phyloP scores from a whole-genome alignment of 2,888 invertebrate genomes.

The Linyphia triangularis region DNA sequence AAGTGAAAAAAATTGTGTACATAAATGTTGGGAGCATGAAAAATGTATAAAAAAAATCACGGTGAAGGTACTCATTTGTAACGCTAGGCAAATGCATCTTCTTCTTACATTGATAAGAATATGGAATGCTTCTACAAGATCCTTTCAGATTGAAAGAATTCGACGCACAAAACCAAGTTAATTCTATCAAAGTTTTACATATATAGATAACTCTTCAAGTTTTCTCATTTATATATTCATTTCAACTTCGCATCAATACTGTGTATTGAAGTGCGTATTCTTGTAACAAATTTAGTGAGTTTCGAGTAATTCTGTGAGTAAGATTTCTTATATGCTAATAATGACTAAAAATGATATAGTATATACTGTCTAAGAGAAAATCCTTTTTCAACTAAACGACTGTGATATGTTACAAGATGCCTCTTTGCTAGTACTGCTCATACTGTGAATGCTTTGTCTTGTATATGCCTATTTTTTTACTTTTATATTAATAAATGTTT shows the following conservation, averaged over 20 bases:
- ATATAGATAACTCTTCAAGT: not conserved
- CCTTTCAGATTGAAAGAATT: no score
- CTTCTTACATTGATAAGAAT: slow-evolving; percentile 11
- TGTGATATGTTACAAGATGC: slow-evolving; percentile 41
- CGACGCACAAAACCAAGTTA: no score
- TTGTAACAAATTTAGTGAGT: not conserved
- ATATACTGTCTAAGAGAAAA: not conserved
- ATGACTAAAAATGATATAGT: no score
- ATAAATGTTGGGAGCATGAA: slow-evolving; percentile 33
- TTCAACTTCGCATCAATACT: not conserved
- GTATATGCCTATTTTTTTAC: slow-evolving; percentile 15
- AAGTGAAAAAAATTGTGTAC: slow-evolving; percentile 43
- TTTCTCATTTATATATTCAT: not conserved
- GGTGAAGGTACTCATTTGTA: slow-evolving; percentile 56
- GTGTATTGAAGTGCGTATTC: not conserved
- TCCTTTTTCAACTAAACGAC: slow-evolving; percentile 5
- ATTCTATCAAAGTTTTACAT: not conserved
- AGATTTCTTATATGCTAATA: not conserved
- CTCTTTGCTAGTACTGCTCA: slow-evolving; percentile 21
- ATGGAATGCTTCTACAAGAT: not conserved
- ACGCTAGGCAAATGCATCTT: slow-evolving; percentile 10
- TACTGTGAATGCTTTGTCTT: slow-evolving; percentile 3
- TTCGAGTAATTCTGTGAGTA: not conserved
- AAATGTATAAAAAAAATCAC: slow-evolving; percentile 46
- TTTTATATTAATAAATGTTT: not conserved